Evolutionary conservation across 2,888 invertebrate species (phyloP).

Genomic region (Calameuta pallipes): DNA sequence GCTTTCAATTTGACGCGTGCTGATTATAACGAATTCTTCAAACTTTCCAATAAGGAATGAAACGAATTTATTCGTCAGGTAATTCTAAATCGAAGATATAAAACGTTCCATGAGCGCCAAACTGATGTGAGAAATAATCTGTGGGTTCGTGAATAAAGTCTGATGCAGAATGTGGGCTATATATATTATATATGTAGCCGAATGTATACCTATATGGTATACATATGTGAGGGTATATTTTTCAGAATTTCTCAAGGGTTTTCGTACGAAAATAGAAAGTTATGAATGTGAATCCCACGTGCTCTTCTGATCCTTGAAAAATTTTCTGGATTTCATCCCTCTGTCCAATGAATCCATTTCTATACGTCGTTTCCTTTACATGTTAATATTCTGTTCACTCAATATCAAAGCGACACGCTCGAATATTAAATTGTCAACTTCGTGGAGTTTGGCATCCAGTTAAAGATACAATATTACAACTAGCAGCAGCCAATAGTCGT

Average conservation of each 20-base stretch:
- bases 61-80: not conserved
- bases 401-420: slow-evolving; percentile 46
- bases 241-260: not conserved
- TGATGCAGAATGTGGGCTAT: too few relatives aligned
- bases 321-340: not conserved
- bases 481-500: not conserved
- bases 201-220: too few relatives aligned
- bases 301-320: not conserved
- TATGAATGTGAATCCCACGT: not conserved
- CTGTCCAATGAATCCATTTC: not conserved
- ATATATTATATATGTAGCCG: too few relatives aligned
- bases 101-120: not conserved
- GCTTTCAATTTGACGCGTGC: not conserved
- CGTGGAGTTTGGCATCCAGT: slow-evolving; percentile 10
- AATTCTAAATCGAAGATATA: not conserved
- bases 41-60: not conserved
- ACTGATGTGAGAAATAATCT: not conserved
- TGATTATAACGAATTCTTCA: not conserved
- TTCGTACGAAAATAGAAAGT: not conserved
- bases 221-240: not conserved
- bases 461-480: not conserved
- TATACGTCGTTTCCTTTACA: slow-evolving; percentile 44
- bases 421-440: slow-evolving; percentile 53
- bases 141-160: not conserved
- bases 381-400: slow-evolving; percentile 55